Evolutionary conservation across 2,113 vertebrate genomes (phyloP).

Genomic region (Myotis yumanensis): DNA sequence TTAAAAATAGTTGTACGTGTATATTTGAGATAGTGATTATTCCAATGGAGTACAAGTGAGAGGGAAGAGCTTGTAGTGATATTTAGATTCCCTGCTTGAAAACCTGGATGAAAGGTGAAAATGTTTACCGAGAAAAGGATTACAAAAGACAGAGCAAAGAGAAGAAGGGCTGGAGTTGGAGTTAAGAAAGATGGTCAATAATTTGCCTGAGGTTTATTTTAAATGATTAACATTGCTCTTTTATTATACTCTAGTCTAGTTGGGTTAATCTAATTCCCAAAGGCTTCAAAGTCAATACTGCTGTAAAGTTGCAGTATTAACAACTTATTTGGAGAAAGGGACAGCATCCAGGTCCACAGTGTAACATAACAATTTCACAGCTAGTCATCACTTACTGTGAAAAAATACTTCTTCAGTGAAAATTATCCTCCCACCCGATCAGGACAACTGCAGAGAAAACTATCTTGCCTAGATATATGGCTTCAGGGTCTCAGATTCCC

Average conservation of each 20-base stretch:
- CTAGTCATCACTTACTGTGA: slow-evolving; percentile 19
- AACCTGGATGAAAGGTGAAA: not conserved
- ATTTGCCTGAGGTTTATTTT: not conserved
- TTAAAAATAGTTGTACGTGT: not conserved
- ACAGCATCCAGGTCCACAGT: not conserved
- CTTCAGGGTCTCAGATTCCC: not conserved
- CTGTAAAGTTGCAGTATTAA: not conserved
- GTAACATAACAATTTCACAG: slow-evolving; percentile 6
- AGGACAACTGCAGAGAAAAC: slow-evolving; percentile 19
- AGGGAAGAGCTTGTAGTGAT: not conserved
- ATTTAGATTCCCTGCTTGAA: not conserved
- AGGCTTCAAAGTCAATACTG: not conserved
- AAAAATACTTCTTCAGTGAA: slow-evolving; percentile 47
- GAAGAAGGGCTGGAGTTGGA: not conserved
- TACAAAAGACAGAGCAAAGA: not conserved
- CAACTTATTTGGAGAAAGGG: not conserved
- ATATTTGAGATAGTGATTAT: not conserved
- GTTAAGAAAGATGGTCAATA: not conserved
- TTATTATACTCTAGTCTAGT: not conserved
- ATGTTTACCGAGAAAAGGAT: not conserved
- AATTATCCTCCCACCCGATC: not conserved
- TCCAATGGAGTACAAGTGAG: not conserved
- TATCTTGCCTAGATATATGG: not conserved
- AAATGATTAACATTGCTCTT: not conserved
- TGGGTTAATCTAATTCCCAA: not conserved